Evolutionary conservation across 2,113 vertebrate species (phyloP).

Genomic region (Anoplopoma fimbria): DNA sequence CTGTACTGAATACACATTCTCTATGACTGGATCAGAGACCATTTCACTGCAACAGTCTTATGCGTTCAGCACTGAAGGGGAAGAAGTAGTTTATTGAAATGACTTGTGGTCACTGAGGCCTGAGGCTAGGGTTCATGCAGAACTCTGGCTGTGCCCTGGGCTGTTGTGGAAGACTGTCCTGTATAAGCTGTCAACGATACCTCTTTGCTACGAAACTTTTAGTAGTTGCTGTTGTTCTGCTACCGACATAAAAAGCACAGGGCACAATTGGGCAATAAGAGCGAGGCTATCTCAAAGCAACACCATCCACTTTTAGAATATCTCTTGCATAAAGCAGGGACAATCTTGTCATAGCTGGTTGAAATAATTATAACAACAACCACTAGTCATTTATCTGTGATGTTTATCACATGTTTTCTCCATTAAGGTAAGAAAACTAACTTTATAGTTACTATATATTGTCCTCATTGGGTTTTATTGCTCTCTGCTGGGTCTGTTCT

Average conservation of each 20-base stretch:
- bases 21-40: conserved; percentile 51
- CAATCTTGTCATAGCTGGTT: conserved; percentile 3
- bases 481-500: not conserved
- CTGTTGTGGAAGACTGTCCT: conserved; percentile 8
- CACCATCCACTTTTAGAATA: conserved; percentile 14
- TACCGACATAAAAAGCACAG: conserved; percentile 13
- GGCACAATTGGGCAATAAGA: conserved; percentile 10
- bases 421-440: not conserved
- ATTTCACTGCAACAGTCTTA: conserved; percentile 46
- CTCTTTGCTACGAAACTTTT: conserved; percentile 17
- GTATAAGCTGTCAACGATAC: conserved; percentile 27
- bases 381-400: not conserved
- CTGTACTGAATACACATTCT: conserved; percentile 42
- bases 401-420: not conserved
- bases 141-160: conserved; percentile 24
- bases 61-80: conserved; percentile 25
- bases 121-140: conserved; percentile 45
- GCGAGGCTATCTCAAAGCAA: conserved; percentile 25
- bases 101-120: conserved; percentile 53
- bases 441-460: not conserved
- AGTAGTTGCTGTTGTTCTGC: conserved; percentile 16
- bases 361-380: not conserved
- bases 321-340: conserved; percentile 13
- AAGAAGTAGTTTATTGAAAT: conserved; percentile 57
- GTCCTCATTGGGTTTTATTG: not conserved